Base-by-base conservation (phyloP, 2,113 vertebrate species). In the Apodemus sylvaticus region DNA sequence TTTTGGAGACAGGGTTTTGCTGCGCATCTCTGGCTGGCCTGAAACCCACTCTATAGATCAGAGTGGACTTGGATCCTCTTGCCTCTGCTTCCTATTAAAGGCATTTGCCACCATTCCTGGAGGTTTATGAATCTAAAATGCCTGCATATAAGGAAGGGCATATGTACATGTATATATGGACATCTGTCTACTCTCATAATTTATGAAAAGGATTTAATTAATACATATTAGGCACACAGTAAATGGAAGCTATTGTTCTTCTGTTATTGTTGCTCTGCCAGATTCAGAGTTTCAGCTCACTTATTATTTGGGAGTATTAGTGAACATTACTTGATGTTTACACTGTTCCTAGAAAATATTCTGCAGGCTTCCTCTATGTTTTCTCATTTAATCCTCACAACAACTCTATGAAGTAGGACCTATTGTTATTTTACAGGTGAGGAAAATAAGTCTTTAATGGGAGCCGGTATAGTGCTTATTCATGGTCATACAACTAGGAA, bases 381-480 rank as follows among this genome's bases (percentile, higher is more conserved):
- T 95, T 91, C 45, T 90, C 24, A 74, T 68, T 83, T 78, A 77
- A 62, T 94, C 26, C 17, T 94, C 51, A 79, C 42, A 87, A 39
- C 34, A 64, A 42, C 20, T 76, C 81, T 94, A 53, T 76, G 22
- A 83, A 92, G 62, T 73, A 87, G 79, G 12, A 45, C 55, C 7
- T 87, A 26, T 86, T 76, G 45, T 82, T 29, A 79, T 85, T 96
- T 95, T 91, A 83, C 36, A 87, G 73, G 53, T 82, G 73, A 82
- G 55, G 51, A 95, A 86, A 83, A 85, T 55, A n/a, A 92, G 64
- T 89, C 68, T 97, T 58, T 13, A 58, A 60, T 13, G 51, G 62
- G 71, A 92, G 62, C 64, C 5, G 24, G 10, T 76, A 39, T 71
- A 34, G 64, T 58, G 74, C 45, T 71, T 81, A 20, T 88, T 9